Conservation (phyloP, 1,140 invertebrate genomes). For the Pogonomyrmex californicus region DNA sequence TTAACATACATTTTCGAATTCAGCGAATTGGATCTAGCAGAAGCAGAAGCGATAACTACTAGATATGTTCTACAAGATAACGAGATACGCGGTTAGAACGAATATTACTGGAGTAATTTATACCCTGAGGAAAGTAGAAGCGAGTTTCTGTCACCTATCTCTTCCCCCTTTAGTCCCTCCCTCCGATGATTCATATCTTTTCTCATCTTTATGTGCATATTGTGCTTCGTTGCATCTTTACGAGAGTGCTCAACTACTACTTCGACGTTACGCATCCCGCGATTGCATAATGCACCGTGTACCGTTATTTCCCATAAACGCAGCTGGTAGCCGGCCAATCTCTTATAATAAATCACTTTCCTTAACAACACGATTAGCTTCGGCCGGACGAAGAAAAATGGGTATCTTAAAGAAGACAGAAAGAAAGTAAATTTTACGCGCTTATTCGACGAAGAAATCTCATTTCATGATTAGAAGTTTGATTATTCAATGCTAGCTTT, state of each 20-base stretch:
- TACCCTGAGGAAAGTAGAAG: conserved; percentile 31
- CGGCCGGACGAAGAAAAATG: conserved; percentile 34
- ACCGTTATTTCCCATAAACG: conserved; percentile 52
- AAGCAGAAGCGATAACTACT: conserved; percentile 18
- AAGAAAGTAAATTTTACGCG: not conserved
- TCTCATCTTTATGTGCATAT: conserved; percentile 62
- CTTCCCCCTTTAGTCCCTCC: conserved; percentile 20
- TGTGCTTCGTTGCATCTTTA: conserved; percentile 28
- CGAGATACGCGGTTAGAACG: not conserved
- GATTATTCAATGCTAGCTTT: conserved; percentile 36
- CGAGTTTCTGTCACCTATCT: conserved; percentile 42
- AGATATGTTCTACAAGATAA: not conserved
- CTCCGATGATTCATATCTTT: conserved; percentile 25
- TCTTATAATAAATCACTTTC: conserved; percentile 61
- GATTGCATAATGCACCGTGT: conserved; percentile 50
- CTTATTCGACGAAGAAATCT: conserved; percentile 4
- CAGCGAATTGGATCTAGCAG: not conserved
- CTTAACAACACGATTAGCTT: conserved; percentile 42
- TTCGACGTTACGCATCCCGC: conserved; percentile 43
- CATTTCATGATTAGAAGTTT: conserved; percentile 12
- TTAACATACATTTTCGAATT: not conserved
- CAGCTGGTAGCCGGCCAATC: conserved; percentile 44
- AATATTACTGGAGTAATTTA: conserved; percentile 48
- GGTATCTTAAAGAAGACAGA: conserved; percentile 30
- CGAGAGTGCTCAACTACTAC: conserved; percentile 14